Base-by-base conservation (phyloP, 64 coral and sea anemone genomes). In the Stichodactyla mertensii region DNA sequence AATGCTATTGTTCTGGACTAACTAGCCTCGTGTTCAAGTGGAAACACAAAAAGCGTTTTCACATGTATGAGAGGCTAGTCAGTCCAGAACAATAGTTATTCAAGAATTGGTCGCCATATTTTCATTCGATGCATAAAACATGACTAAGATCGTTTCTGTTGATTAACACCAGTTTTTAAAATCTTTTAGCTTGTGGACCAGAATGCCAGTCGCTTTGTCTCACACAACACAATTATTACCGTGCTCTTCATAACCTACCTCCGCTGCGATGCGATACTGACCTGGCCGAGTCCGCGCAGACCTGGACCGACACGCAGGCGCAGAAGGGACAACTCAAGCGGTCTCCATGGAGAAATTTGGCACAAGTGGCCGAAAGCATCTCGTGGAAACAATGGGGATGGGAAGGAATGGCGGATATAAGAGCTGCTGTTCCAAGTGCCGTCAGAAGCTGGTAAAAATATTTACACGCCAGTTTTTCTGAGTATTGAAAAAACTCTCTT, bases 161-260 rank as follows among this genome's bases (percentile, higher is more conserved):
- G 36, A 45, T 69, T 22, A n/a, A 9, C 64, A 20, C 23, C 22
- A 26, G 7, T 31, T 19, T 10, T 74, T 74, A 69, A 78, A 85
- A 15, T 79, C 70, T 18, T 61, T 87, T n/a, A 95, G 93, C 54
- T 22, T 95, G 93, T 82, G 87, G 78, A 60, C 74, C 87, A 1
- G 84, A 45, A 16, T 95, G 89, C n/a, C 89, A 95, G 64, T 61
- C 77, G 60, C 54, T 95, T n/a, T 92, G 89, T 27, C 74, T 95
- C 27, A 92, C 80, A 77, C 57, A 85, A 54, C 89, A 92, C 61
- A 95, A 92, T 23, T 95, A 95, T 58, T 95, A 95, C n/a, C 93
- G 93, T 52, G 53, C 86, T 14, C 87, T 95, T 27, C 90, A 95
- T 62, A 71, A 86, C 18, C 51, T 87, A 15, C 83, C 89, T 23